Evolutionary conservation across 2,797 vertebrate genomes (phyloP).

Genomic region (Eulemur rubriventer): DNA sequence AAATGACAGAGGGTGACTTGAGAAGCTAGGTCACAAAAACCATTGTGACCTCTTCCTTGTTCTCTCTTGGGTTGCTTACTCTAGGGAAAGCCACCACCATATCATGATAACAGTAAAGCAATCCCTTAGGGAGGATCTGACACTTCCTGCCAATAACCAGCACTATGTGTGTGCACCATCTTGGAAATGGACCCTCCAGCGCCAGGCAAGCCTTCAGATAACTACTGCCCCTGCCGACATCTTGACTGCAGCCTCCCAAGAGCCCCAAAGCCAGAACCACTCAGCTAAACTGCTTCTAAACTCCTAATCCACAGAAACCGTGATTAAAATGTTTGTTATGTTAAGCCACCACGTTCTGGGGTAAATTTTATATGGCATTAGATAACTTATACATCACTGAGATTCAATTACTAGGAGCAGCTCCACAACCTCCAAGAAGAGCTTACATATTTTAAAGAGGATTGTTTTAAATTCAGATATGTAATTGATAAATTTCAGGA

Average conservation of each 20-base stretch:
- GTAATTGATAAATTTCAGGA: background rate
- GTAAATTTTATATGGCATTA: background rate
- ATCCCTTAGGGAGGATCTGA: background rate
- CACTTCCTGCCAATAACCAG: background rate
- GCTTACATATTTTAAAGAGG: background rate
- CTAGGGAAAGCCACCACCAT: background rate
- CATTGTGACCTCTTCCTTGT: background rate
- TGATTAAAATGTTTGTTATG: background rate
- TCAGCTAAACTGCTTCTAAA: background rate
- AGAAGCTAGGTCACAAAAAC: background rate
- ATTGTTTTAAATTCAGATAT: slow-evolving; percentile 17
- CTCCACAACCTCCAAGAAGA: background rate
- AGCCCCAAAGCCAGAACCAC: background rate
- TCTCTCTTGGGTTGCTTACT: background rate
- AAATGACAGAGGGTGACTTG: background rate
- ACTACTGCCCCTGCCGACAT: background rate
- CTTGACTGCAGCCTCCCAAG: background rate
- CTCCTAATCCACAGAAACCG: background rate
- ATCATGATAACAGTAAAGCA: background rate
- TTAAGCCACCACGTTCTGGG: background rate
- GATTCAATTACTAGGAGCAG: background rate
- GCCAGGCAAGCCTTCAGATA: background rate
- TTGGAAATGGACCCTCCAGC: background rate
- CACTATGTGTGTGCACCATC: background rate
- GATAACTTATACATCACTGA: background rate